Evolutionary conservation across 2,888 invertebrate genomes (phyloP).

Genomic region (Drosophila birchii): DNA sequence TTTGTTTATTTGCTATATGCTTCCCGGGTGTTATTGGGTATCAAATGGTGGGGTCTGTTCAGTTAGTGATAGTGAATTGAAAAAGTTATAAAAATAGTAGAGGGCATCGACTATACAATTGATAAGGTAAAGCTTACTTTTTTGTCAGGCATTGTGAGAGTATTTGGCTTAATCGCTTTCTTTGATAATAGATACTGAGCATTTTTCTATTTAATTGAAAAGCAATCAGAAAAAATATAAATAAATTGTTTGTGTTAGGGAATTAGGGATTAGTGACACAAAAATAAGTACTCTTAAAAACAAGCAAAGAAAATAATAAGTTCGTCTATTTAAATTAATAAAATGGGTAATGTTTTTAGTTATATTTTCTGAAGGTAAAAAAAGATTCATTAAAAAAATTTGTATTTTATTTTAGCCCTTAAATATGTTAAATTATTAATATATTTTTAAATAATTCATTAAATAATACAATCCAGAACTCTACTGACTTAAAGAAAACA

Average conservation of each 20-base stretch:
- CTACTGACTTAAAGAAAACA: not conserved
- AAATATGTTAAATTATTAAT: not conserved
- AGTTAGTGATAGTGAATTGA: constrained; percentile 11
- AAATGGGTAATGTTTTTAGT: too few species aligned
- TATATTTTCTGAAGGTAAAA: too few species aligned
- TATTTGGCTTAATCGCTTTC: not conserved
- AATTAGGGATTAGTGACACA: not conserved
- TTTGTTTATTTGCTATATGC: constrained; percentile 8
- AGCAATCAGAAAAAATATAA: not conserved
- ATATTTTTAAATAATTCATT: too few species aligned
- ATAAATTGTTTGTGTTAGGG: not conserved
- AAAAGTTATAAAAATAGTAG: constrained; percentile 18
- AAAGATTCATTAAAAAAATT: too few species aligned
- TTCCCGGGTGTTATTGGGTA: not conserved
- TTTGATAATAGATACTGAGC: not conserved
- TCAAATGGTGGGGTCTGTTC: constrained; percentile 1
- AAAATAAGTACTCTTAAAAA: not conserved
- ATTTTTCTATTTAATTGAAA: not conserved
- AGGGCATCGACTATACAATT: not conserved
- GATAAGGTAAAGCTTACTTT: constrained; percentile 7
- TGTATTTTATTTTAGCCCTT: too few species aligned
- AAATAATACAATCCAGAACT: not conserved
- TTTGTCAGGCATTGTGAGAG: not conserved
- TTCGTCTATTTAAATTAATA: not conserved
- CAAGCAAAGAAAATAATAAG: not conserved